Conservation (phyloP, 1,140 invertebrate genomes). For the Metopolophium dirhodum region DNA sequence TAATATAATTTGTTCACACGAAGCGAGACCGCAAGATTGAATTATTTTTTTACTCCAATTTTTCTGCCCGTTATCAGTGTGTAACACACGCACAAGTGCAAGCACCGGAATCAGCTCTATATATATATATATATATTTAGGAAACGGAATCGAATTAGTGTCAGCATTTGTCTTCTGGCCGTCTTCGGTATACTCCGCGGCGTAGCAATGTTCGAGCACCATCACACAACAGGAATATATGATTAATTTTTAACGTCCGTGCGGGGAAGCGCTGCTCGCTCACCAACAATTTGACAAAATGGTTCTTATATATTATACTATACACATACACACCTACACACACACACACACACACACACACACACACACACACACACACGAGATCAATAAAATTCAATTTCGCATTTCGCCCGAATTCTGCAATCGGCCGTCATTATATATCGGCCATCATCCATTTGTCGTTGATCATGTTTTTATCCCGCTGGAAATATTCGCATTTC, state of each 20-base stretch:
- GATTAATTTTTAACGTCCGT: neutral
- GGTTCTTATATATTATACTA: neutral
- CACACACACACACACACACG: neutral
- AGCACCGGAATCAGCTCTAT: neutral
- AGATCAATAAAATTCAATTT: slow-evolving; percentile 26
- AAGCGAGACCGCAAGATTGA: neutral
- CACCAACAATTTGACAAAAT: neutral
- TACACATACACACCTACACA: neutral
- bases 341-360: neutral
- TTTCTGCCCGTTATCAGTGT: neutral
- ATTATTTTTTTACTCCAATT: neutral
- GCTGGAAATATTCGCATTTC: neutral
- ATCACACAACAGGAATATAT: neutral
- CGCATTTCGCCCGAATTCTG: neutral
- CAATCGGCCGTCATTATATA: neutral
- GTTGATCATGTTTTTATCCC: slow-evolving; percentile 11
- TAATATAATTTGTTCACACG: neutral
- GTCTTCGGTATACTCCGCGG: neutral
- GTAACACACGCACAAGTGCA: neutral
- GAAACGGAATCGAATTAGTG: neutral
- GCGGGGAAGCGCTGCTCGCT: neutral
- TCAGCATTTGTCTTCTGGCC: neutral
- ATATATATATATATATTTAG: too few species aligned
- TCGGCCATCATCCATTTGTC: slow-evolving; percentile 3
- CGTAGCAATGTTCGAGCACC: neutral